phyloP scores from a whole-genome alignment of 2,113 vertebrate species.

The Cervus canadensis region DNA sequence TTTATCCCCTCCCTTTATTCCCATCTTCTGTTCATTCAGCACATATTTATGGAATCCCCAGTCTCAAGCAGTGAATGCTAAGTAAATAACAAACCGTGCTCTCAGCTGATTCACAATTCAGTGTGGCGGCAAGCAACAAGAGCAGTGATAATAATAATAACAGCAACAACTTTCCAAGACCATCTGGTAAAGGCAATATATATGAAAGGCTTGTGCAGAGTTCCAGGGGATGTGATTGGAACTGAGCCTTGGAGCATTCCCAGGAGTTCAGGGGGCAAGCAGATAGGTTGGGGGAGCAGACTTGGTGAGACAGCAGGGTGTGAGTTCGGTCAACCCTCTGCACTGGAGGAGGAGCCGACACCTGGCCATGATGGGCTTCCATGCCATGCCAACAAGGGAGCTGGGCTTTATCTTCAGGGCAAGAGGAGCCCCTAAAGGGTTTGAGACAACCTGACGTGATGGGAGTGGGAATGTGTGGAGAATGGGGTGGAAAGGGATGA shows the following conservation, averaged over 20 bases:
- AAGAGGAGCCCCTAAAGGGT: not conserved
- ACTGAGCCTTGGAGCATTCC: not conserved
- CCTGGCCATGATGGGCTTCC: rapidly evolving
- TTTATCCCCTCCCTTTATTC: not conserved
- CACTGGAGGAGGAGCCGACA: not conserved
- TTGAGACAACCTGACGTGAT: not conserved
- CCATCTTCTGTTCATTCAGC: not conserved
- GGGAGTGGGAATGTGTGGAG: not conserved
- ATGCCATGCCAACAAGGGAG: not conserved
- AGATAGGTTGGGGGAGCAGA: not conserved
- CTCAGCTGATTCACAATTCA: not conserved
- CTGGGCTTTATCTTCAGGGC: not conserved
- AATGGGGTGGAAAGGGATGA: not conserved
- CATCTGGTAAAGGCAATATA: not conserved
- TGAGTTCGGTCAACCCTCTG: rapidly evolving
- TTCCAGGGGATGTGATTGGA: not conserved
- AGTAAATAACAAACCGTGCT: not conserved
- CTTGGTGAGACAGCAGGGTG: not conserved
- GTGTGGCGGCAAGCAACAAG: not conserved
- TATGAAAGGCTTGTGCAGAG: not conserved
- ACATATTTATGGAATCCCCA: not conserved
- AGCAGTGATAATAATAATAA: not conserved
- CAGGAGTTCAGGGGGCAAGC: not conserved
- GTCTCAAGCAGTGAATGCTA: not conserved
- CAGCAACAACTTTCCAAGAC: not conserved